Percentiles rank a stretch among this genome's conserved stretches.
Conservation (phyloP, 2,888 invertebrate species). For the Netelia melanura region DNA sequence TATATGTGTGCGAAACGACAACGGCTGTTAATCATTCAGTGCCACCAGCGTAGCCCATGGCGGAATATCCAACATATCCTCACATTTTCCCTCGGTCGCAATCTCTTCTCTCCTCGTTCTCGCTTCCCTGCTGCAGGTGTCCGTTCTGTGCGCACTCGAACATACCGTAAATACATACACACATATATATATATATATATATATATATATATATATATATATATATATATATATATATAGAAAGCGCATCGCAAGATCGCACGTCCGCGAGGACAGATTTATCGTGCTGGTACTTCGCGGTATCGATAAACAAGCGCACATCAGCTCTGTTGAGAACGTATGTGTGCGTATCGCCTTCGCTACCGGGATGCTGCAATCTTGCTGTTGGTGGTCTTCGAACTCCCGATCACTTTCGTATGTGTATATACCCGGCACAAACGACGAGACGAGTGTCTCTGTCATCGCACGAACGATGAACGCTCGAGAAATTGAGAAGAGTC, state of each 20-base stretch:
- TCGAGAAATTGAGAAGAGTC: constrained; percentile 10
- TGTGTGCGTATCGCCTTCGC: not conserved
- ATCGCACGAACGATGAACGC: constrained; percentile 44
- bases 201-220: constrained; percentile 10
- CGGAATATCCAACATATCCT: not conserved
- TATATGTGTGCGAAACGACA: constrained; percentile 43
- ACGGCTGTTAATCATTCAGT: constrained; percentile 61
- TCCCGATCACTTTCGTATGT: constrained; percentile 26
- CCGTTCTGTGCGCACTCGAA: constrained; percentile 11
- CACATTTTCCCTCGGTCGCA: constrained; percentile 37
- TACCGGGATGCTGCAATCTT: constrained; percentile 30
- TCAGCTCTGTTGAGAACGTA: constrained; percentile 36
- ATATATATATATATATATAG: constrained; percentile 7
- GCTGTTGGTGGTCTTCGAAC: constrained; percentile 62
- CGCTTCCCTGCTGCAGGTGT: constrained; percentile 38
- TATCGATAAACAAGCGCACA: constrained; percentile 68
- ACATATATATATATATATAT: constrained; percentile 8
- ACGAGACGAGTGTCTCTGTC: constrained; percentile 60
- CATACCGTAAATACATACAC: not conserved
- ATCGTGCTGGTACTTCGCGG: constrained; percentile 66
- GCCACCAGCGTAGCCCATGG: constrained; percentile 54
- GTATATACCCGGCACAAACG: constrained; percentile 10
- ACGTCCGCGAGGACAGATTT: constrained; percentile 66
- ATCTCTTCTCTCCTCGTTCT: constrained; percentile 47
- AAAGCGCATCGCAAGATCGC: constrained; percentile 51